These are phyloP conservation scores for Ctenicera cuprea DNA, from an alignment of 2,888 invertebrate genomes.

Conservation along the genomic window DNA sequence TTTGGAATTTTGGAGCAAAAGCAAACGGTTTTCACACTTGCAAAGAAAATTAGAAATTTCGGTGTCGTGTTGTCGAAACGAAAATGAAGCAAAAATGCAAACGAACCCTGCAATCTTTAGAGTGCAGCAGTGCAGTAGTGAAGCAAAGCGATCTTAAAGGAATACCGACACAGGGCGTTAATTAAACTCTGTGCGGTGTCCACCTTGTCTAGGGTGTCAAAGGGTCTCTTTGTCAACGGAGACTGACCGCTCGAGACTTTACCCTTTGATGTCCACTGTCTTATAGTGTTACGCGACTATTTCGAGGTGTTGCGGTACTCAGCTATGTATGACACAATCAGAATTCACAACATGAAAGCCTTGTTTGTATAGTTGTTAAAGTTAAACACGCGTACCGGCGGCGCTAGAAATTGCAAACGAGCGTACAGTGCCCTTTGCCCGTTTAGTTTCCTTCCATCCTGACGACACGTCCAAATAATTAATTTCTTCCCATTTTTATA, in stretches of 20 bases:
- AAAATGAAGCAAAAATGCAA: conserved; percentile 51
- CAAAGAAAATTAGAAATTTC: no score
- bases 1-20: no score
- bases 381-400: conserved; percentile 47
- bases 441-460: conserved; percentile 16
- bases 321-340: conserved; percentile 68
- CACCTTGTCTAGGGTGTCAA: conserved; percentile 71
- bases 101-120: conserved; percentile 58
- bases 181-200: conserved; percentile 68
- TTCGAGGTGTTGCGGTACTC: conserved; percentile 72
- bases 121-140: conserved; percentile 57
- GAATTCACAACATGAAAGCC: conserved; percentile 56
- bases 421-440: conserved; percentile 32
- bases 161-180: conserved; percentile 69
- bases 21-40: no score
- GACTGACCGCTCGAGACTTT: conserved; percentile 69
- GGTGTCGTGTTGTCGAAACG: not conserved
- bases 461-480: conserved; percentile 48
- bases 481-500: conserved; percentile 49
- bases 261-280: conserved; percentile 71
- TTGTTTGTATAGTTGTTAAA: conserved; percentile 53
- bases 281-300: conserved; percentile 71
- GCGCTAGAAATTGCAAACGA: conserved; percentile 47
- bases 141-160: conserved; percentile 69
- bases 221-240: conserved; percentile 70